Evolutionary conservation across 2,797 vertebrate species (phyloP), one percentile per base, ranked within the genome.

Genomic region (Xerus rutilus): DNA sequence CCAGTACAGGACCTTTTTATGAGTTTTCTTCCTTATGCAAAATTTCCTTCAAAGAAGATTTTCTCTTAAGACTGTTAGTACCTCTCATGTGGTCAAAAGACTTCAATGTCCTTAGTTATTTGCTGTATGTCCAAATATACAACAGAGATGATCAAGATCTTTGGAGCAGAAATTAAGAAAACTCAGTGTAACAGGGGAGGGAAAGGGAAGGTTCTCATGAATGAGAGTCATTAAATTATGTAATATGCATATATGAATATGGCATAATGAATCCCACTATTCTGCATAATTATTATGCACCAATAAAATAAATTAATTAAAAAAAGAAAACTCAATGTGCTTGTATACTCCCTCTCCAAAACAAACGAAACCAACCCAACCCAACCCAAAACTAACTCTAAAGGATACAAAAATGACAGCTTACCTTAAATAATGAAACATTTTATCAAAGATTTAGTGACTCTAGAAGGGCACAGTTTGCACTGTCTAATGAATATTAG

Each of bases 91-190:
- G 35, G 39, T 59, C 25, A 90, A 79, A 94, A 78, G 28, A 92
- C 7, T n/a, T 83, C 78, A 73, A 12, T 23, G 32, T 52, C 76
- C 39, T 43, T 69, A 86, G 59, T 54, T 28, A 25, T 91, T 67
- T 89, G 65, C 54, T 90, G 15, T 49, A 28, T 47, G 81, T 73
- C 49, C 49, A 90, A 82, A 82, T 57, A 13, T 10, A 21, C 2
- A 1, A 25, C 67, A 64, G 13, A 91, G 23, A 93, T 32, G 35
- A 81, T 6, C 20, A 73, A 83, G 20, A 77, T 81, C 35, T 90
- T 89, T 78, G 25, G 23, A 92, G 86, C 10, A 79, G 69, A 87
- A 93, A 86, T 62, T 32, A 88, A 23, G 3, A 95, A 82, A 95
- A 76, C 32, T 28, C 28, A 81, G 12, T 39, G 43, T 4, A 54